Evolutionary conservation across 1,140 invertebrate species (phyloP), one percentile per base, ranked within the genome.

Genomic region (Neelides sp.): DNA sequence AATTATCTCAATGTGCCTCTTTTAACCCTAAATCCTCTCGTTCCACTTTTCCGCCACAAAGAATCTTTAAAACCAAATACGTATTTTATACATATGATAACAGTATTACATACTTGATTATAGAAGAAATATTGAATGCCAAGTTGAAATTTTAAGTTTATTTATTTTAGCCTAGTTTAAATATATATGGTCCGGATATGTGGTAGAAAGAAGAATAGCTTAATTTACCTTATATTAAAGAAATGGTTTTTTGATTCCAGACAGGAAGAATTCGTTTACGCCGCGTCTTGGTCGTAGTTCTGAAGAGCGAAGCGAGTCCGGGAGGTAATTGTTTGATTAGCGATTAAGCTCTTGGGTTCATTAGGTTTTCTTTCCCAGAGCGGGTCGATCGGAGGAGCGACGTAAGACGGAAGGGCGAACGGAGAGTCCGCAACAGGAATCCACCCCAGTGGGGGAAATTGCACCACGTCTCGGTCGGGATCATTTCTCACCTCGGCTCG

Each of bases 201-300:
- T 10, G 26, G 23, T 15, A 7, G 24, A 8, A 37, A 26, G 10
- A 43, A 19, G 7, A 27, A 41, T 32, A 32, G 24, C 7, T 26
- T 30, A 1, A 35, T 24, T 5, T 41, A 12, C 42, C 17, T 47
- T 40, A 24, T n/a, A 35, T 30, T 35, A 4, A n/a, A n/a, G n/a
- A n/a, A n/a, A n/a, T n/a, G n/a, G n/a, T 47, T 35, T 2, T 20
- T 19, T 49, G 36, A 4, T 28, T 41, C 2, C 23, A 50, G 48
- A 46, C 30, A 20, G 50, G 30, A 48, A 51, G 43, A 53, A 44
- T 15, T 39, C 39, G 12, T 57, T 57, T 26, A 57, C 55, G 27
- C 55, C 55, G 23, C 39, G 55, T 32, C 34, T 57, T 13, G 55
- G 55, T n/a, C 41, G 55, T 15, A 57, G 51, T 50, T 53, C 50